Conservation (phyloP, 2,888 invertebrate species). For the Volucella inflata region DNA sequence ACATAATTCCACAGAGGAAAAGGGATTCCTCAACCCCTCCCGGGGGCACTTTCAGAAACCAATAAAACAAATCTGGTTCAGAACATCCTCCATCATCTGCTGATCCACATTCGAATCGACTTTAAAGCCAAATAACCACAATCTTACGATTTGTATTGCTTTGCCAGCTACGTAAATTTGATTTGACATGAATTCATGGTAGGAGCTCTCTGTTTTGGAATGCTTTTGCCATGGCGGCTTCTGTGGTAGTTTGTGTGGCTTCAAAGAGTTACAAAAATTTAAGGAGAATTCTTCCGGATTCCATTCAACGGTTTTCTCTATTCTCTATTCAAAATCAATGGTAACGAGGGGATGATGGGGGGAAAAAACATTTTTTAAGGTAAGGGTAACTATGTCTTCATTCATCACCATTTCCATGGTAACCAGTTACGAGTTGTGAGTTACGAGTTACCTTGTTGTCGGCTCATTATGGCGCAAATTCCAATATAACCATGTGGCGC, state of each 20-base stretch:
- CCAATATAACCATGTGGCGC: slow-evolving; percentile 11
- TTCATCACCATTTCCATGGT: slow-evolving; percentile 18
- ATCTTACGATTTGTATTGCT: slow-evolving; percentile 3
- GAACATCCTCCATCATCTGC: not conserved
- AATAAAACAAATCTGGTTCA: slow-evolving; percentile 32
- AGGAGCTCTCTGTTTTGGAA: not conserved
- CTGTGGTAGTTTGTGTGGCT: slow-evolving; percentile 26
- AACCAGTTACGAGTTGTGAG: too few relatives aligned
- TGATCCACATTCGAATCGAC: not conserved
- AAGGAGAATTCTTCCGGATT: slow-evolving; percentile 24
- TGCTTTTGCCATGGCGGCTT: not conserved
- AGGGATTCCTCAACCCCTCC: not conserved
- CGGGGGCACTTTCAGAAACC: slow-evolving; percentile 10
- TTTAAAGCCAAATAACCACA: slow-evolving; percentile 18
- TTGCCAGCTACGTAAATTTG: slow-evolving; percentile 24
- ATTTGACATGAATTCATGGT: slow-evolving; percentile 15
- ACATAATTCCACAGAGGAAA: slow-evolving; percentile 19
- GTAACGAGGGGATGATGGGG: slow-evolving; percentile 7
- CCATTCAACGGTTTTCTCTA: slow-evolving; percentile 19
- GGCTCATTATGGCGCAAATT: not conserved
- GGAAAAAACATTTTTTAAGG: not conserved
- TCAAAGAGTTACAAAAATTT: slow-evolving; percentile 26
- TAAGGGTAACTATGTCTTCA: not conserved
- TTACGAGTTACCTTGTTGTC: slow-evolving; percentile 13
- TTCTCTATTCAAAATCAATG: slow-evolving; percentile 16